Evolutionary conservation across 1,140 invertebrate species (phyloP), one percentile per base, ranked within the genome.

Genomic region (Drosophila suzukii): DNA sequence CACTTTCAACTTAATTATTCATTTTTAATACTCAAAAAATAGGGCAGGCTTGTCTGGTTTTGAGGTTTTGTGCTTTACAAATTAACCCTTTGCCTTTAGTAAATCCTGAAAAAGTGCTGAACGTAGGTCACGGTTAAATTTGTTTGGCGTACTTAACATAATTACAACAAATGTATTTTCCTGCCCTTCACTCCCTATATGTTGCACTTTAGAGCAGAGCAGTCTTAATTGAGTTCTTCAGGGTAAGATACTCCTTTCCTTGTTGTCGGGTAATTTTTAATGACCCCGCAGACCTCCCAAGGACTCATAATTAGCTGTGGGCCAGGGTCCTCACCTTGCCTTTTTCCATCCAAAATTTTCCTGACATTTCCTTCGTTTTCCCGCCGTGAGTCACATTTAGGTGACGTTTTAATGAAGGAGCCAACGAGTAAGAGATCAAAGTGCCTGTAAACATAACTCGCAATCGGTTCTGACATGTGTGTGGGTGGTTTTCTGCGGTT

Each of bases 341-440:
- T 53, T 58, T 54, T n/a, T 20, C 15, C 11, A 27, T 7, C n/a
- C 15, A 13, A 17, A 32, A 34, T 27, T 13, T 43, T 17, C 12
- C 1, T n/a, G 20, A 15, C 27, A 32, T 34, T 65, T 65, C 17
- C 43, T 46, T 34, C 24, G 41, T n/a, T 34, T 46, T 54, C 27
- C 50, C 20, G 15, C 47, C 59, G 13, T 34, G 54, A 75, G 72
- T 75, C 72, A 58, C 41, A 66, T 65, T 66, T 12, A 24, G 54
- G 55, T 59, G 61, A 57, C 49, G 50, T 76, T 76, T 76, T 76
- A 76, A 76, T 76, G 61, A 76, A 76, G 73, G 67, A 27, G 38
- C 54, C 24, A 66, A 82, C 57, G 73, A 57, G 51, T 6, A 47
- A 20, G 66, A 72, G 51, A 72, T 72, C 68, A 72, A 72, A 71